These are phyloP conservation scores for Sebastes itinus DNA, from an alignment of 2,797 vertebrate species.

Conservation along the genomic window DNA sequence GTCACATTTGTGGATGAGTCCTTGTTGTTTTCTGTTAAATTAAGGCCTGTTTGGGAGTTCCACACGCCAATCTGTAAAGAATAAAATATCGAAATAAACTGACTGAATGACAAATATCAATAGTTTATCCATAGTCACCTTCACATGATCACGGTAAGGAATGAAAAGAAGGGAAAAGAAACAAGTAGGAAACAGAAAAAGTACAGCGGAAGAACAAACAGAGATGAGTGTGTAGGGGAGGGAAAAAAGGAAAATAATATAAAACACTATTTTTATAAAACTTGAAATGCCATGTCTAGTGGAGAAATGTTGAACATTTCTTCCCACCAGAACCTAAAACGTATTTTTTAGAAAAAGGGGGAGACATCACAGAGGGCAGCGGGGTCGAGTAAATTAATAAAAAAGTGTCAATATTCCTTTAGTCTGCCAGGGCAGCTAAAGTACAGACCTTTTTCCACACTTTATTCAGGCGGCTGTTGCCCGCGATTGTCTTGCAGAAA, in stretches of 20 bases:
- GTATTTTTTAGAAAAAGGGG: slow-evolving; percentile 1
- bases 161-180: slow-evolving; percentile 16
- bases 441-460: slow-evolving; percentile 98
- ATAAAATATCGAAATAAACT: slow-evolving; percentile 13
- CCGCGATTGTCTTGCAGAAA: slow-evolving; percentile 86
- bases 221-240: neutral
- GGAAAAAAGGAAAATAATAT: neutral
- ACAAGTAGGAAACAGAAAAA: neutral
- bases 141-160: neutral
- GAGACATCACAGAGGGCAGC: slow-evolving; percentile 32
- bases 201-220: neutral
- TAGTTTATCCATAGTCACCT: neutral
- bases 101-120: neutral
- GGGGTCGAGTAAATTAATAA: neutral
- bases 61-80: slow-evolving; percentile 91
- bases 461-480: slow-evolving; percentile 91
- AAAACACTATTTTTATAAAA: neutral
- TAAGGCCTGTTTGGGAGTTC: slow-evolving; percentile 97
- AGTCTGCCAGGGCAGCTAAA: slow-evolving; percentile 48
- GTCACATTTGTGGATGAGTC: slow-evolving; percentile 91
- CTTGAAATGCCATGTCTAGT: neutral
- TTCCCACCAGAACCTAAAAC: neutral
- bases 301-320: slow-evolving; percentile 38
- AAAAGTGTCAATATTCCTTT: slow-evolving; percentile 28
- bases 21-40: slow-evolving; percentile 91